Base-by-base conservation (phyloP, 2,113 vertebrate genomes). In the Neodontobutis hainanensis region DNA sequence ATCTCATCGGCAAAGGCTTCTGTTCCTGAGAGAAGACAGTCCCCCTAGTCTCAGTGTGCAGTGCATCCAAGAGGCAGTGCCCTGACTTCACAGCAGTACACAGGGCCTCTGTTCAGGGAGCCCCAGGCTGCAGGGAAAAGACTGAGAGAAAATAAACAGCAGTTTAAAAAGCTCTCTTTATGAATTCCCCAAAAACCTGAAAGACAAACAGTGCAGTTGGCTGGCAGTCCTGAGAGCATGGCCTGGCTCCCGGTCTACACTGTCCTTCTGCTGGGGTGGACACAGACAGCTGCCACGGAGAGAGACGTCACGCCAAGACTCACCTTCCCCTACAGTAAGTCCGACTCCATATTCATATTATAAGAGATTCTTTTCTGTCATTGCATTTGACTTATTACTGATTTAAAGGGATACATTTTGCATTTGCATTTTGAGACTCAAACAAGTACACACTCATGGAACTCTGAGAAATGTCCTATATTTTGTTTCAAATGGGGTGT, bases 281-380 rank as follows among this genome's bases (percentile, higher is more conserved):
- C 79, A 68, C 84, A 82, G 6, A 53, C 66, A 36, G 61, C 77
- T 4, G 67, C 73, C 68, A 64, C 66, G 3, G 90, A 91, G 60
- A 77, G 76, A 11, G 92, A 93, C 32, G 90, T 93, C 64, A 93
- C 87, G n/a, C 92, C 92, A 52, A 90, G 92, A 16, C 86, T 93
- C 77, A 90, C 86, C 78, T 93, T 93, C 82, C 53, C 84, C 38
- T 90, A 90, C 87, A 85, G 92, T 93, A 92, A 93, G 92, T 40
- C 38, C 38, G 3, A 27, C 19, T 27, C 19, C 19, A 27, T 27
- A 27, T 27, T 27, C 3, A 27, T 27, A 27, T 27, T 27, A 2
- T 27, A 27, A 27, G 19, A 27, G 19, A 27, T 27, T 27, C 19
- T 27, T 27, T 27, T 27, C 19, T 27, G 19, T 27, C 19, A 27